Evolutionary conservation across 2,113 vertebrate species (phyloP), one percentile per base, ranked within the genome.

Genomic region (Chionis minor): DNA sequence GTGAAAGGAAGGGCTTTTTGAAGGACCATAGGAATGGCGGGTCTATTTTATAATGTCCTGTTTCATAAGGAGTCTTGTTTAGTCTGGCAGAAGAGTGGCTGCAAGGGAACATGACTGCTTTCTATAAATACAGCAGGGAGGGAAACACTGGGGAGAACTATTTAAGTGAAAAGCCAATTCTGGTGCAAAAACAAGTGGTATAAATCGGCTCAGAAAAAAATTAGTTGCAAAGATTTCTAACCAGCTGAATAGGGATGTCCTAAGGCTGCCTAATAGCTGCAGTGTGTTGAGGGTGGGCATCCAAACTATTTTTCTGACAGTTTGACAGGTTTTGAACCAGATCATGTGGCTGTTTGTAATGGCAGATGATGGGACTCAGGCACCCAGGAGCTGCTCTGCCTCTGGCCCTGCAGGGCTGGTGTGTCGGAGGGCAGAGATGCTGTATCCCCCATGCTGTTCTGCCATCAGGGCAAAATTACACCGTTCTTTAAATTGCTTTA

Each of bases 11-110:
- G 47, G 77, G 28, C 15, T 78, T 92, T 84, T 45, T 84, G 84
- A 92, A 87, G 20, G 56, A 82, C 45, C 61, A 92, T 22, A 24
- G 44, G n/a, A 81, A 62, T 65, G 71, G 35, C 77, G 33, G 58
- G 19, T 56, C 47, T 85, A 80, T 91, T 91, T 94, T 95, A 87
- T 56, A 78, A 95, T 42, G 61, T 75, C 84, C 70, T 81, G 62
- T 96, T 97, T 96, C 91, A 75, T 94, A 92, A 94, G 0, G 10
- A 90, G 15, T 52, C 86, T 89, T 94, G 93, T 90, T 96, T 96
- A 94, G 89, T 71, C 84, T 95, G 91, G 89, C 87, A 91, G 78
- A 89, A 94, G 58, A 61, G 30, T 71, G 56, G 61, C 87, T 94
- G 73, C 56, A 82, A 95, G 73, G 61, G 78, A 95, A 94, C 73